Evolutionary conservation across 2,797 vertebrate species (phyloP).

Genomic region (Prionace glauca): DNA sequence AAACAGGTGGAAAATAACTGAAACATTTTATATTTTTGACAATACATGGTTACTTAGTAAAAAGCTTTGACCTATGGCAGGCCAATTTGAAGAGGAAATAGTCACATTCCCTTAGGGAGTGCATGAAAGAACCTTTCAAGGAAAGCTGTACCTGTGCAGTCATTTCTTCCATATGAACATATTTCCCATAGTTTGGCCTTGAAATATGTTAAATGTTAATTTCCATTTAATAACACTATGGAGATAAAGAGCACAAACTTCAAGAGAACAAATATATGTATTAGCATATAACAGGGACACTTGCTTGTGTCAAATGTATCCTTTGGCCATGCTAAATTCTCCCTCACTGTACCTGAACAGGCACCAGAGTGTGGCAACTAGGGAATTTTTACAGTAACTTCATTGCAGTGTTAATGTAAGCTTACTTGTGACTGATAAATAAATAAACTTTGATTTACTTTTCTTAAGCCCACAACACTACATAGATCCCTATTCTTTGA

Average conservation of each 20-base stretch:
- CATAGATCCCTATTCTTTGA: background rate
- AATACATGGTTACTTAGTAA: constrained; percentile 1
- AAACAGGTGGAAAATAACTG: background rate
- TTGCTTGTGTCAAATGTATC: background rate
- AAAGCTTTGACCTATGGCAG: background rate
- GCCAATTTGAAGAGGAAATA: background rate
- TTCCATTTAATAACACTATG: background rate
- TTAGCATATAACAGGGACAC: background rate
- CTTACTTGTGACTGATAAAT: too few species aligned
- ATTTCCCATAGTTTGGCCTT: background rate
- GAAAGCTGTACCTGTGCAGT: background rate
- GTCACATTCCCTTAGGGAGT: background rate
- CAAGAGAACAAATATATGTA: background rate
- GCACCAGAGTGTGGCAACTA: too few species aligned
- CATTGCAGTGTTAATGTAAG: too few species aligned
- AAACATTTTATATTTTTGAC: background rate
- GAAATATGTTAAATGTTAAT: background rate
- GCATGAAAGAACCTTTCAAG: background rate
- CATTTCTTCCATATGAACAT: background rate
- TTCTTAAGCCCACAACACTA: background rate
- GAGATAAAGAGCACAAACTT: background rate
- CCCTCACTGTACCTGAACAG: too few species aligned
- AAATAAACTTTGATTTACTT: background rate
- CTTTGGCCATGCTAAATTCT: too few species aligned
- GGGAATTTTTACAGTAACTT: too few species aligned